phyloP scores from a whole-genome alignment of 2,113 vertebrate genomes.

The Phodopus roborovskii region DNA sequence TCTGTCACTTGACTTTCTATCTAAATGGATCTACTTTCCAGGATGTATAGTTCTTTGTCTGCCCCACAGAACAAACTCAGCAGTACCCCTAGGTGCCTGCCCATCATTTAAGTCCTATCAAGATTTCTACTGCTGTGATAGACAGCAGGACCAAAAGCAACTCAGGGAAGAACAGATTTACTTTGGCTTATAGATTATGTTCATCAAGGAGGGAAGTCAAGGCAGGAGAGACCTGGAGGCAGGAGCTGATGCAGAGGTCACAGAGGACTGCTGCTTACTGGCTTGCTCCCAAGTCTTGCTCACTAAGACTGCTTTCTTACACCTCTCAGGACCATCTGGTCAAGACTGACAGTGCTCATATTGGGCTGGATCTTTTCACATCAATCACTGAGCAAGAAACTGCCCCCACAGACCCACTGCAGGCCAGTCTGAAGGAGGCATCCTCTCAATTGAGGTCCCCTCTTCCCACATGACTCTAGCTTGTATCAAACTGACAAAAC shows the following conservation, averaged over 20 bases:
- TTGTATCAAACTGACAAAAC: background rate
- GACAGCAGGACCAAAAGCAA: too few relatives aligned
- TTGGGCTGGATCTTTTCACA: background rate
- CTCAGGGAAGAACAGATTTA: background rate
- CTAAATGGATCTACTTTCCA: background rate
- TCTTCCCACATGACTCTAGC: background rate
- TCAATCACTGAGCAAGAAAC: background rate
- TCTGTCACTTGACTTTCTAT: background rate
- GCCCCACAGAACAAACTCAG: background rate
- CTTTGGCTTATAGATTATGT: background rate
- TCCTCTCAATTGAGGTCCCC: background rate
- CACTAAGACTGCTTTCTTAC: too few relatives aligned
- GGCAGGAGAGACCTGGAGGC: background rate
- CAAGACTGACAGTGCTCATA: background rate
- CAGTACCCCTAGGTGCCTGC: background rate
- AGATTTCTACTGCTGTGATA: too few relatives aligned
- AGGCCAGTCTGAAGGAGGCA: background rate
- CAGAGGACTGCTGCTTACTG: background rate
- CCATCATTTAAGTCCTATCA: background rate
- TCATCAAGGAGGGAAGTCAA: background rate
- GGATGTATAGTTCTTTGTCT: background rate
- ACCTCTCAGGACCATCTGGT: background rate
- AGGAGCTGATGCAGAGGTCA: background rate
- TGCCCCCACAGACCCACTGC: background rate
- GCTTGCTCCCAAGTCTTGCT: background rate